Percentiles rank a stretch among this genome's conserved stretches.
phyloP scores from a whole-genome alignment of 2,888 invertebrate species.

The Drosophila robusta region DNA sequence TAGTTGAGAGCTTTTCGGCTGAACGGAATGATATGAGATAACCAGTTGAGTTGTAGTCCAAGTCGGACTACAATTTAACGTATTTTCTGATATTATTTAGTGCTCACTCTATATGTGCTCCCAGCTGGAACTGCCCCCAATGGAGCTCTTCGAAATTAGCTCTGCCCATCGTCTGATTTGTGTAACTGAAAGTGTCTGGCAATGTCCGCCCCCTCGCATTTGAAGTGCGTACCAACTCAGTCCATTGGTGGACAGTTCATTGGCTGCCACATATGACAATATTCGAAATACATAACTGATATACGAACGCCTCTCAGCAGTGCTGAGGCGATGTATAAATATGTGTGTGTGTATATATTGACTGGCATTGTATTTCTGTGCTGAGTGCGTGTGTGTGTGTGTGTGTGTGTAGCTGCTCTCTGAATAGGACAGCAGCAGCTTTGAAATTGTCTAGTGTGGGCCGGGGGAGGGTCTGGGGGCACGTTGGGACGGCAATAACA shows the following conservation, averaged over 20 bases:
- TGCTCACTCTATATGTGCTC: not conserved
- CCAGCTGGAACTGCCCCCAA: not conserved
- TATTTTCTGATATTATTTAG: too few relatives aligned
- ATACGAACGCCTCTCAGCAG: constrained; percentile 22
- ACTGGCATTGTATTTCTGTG: constrained; percentile 4
- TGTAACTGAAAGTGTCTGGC: constrained; percentile 20
- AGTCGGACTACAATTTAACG: too few relatives aligned
- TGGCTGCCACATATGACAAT: constrained; percentile 62
- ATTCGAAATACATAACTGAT: constrained; percentile 44
- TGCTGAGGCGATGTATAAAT: not conserved
- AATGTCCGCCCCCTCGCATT: constrained; percentile 45
- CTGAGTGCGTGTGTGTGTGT: constrained; percentile 14
- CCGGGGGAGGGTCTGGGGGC: too few relatives aligned
- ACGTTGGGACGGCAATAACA: constrained; percentile 45
- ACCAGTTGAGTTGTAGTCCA: too few relatives aligned
- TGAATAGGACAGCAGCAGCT: constrained; percentile 30
- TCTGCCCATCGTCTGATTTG: constrained; percentile 10
- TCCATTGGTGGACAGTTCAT: constrained; percentile 69
- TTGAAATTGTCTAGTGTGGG: constrained; percentile 12
- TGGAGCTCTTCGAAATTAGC: constrained; percentile 6
- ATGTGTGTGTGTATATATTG: not conserved
- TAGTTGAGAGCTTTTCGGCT: too few relatives aligned
- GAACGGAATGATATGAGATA: too few relatives aligned
- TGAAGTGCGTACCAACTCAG: constrained; percentile 29
- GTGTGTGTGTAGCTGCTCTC: constrained; percentile 5